These are phyloP conservation scores for Hoplodrina blanda DNA, from an alignment of 2,888 invertebrate species.

Conservation along the genomic window DNA sequence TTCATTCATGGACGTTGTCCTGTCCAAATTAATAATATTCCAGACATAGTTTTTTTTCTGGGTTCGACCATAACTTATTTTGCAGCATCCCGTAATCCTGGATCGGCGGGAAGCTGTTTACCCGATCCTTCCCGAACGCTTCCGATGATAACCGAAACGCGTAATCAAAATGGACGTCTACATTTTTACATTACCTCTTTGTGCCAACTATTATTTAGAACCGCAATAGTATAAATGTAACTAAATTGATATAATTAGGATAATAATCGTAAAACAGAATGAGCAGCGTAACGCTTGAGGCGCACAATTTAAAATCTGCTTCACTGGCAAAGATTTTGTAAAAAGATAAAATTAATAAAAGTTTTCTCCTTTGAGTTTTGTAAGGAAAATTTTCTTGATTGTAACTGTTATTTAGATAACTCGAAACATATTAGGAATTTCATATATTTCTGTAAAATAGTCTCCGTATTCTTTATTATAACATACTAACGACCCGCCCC, in stretches of 20 bases:
- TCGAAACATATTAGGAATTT: not conserved
- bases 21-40: slow-evolving; percentile 61
- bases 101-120: slow-evolving; percentile 47
- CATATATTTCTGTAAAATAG: not conserved
- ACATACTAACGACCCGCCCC: too few species aligned
- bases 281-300: slow-evolving; percentile 8
- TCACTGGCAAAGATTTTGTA: slow-evolving; percentile 15
- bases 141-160: slow-evolving; percentile 69
- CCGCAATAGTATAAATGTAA: slow-evolving; percentile 5
- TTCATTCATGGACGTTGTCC: slow-evolving; percentile 30
- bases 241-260: slow-evolving; percentile 14
- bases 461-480: too few species aligned
- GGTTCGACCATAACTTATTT: not conserved
- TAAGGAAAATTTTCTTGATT: not conserved
- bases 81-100: slow-evolving; percentile 54
- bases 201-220: slow-evolving; percentile 9
- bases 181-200: slow-evolving; percentile 53
- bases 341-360: slow-evolving; percentile 24
- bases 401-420: not conserved
- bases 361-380: not conserved
- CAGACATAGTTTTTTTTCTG: slow-evolving; percentile 60
- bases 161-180: slow-evolving; percentile 70
- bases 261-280: slow-evolving; percentile 20
- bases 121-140: slow-evolving; percentile 28
- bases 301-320: slow-evolving; percentile 19